Percentiles rank a stretch among this genome's conserved stretches.
Conservation (phyloP, 2,888 invertebrate species). For the Drosophila vallismaia region DNA sequence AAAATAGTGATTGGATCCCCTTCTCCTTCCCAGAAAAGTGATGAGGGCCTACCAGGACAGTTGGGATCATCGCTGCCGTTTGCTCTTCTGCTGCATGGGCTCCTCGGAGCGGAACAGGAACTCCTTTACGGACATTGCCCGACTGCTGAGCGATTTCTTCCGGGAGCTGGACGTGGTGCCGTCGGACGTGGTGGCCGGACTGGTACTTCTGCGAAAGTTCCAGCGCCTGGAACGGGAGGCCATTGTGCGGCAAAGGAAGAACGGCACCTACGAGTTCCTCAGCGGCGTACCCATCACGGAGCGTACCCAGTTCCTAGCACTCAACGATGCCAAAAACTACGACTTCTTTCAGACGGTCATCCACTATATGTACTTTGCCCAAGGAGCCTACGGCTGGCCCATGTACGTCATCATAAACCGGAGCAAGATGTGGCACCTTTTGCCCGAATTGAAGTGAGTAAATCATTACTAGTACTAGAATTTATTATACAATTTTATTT, state of each 20-base stretch:
- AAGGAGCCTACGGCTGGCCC: constrained; percentile 95
- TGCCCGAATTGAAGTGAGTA: constrained; percentile 88
- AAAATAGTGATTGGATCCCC: neutral
- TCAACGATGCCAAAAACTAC: constrained; percentile 89
- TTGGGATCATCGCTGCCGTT: constrained; percentile 92
- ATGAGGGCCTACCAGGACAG: constrained; percentile 93
- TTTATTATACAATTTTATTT: too few species aligned
- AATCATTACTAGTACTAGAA: too few species aligned
- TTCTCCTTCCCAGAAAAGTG: constrained; percentile 88
- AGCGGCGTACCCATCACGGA: constrained; percentile 94
- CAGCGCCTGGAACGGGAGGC: constrained; percentile 91
- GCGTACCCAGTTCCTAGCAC: constrained; percentile 90
- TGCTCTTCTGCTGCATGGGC: constrained; percentile 93
- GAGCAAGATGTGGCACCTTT: constrained; percentile 89
- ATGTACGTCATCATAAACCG: constrained; percentile 90
- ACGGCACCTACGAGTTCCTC: constrained; percentile 93
- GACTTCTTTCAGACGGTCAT: constrained; percentile 89
- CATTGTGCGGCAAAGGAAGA: constrained; percentile 90
- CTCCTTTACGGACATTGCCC: constrained; percentile 93
- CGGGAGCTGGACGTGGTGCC: constrained; percentile 94
- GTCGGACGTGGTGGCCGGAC: constrained; percentile 93
- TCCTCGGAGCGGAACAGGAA: constrained; percentile 90
- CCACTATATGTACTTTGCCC: constrained; percentile 93
- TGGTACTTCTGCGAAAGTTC: constrained; percentile 91
- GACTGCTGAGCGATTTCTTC: constrained; percentile 93